Evolutionary conservation across 2,888 invertebrate species (phyloP).

Genomic region (Cosmia pyralina): DNA sequence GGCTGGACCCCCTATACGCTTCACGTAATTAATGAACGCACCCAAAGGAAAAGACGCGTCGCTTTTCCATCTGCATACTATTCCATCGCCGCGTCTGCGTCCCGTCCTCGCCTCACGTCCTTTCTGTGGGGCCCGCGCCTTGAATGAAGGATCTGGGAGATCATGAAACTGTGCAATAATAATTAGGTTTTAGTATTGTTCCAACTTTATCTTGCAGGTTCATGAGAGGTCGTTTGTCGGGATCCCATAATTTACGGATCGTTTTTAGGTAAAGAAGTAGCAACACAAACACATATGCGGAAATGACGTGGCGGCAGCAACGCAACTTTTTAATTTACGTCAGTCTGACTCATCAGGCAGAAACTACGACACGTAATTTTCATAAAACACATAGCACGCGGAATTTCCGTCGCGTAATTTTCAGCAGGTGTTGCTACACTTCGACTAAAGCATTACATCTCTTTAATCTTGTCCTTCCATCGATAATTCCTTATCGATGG

Average conservation of each 20-base stretch:
- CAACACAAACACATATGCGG: not conserved
- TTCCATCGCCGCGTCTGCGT: not conserved
- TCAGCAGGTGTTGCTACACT: too few relatives aligned
- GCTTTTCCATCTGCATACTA: not conserved
- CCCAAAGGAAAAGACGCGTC: not conserved
- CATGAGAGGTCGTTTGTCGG: not conserved
- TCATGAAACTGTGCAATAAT: slow-evolving; percentile 16
- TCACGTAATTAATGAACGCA: too few relatives aligned
- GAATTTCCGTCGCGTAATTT: not conserved
- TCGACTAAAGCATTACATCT: not conserved
- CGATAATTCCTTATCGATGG: too few relatives aligned
- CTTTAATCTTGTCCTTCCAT: not conserved
- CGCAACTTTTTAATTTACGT: not conserved
- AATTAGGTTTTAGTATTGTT: slow-evolving; percentile 12
- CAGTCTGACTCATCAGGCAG: too few relatives aligned
- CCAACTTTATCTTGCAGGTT: slow-evolving; percentile 13
- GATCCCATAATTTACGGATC: not conserved
- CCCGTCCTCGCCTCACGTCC: not conserved
- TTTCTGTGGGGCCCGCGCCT: not conserved
- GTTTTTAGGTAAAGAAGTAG: not conserved
- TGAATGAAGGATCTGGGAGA: slow-evolving; percentile 5
- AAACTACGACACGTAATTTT: not conserved
- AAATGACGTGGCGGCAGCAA: not conserved
- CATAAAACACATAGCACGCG: not conserved
- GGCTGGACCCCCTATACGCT: too few relatives aligned